Conservation (phyloP, 2,113 vertebrate genomes). For the Protobothrops flavoviridis region DNA sequence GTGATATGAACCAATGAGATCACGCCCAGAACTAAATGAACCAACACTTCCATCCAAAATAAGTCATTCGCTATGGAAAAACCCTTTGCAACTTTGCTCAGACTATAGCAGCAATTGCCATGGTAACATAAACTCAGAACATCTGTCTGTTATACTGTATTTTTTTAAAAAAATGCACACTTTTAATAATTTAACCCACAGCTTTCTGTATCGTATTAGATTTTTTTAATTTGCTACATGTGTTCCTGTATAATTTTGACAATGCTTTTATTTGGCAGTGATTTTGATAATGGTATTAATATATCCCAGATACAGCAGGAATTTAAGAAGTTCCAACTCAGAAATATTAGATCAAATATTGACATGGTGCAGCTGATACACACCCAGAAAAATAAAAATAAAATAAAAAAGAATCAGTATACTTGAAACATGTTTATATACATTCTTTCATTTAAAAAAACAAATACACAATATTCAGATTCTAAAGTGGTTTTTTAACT, state of each 20-base stretch:
- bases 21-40: conserved; percentile 65
- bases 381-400: background rate
- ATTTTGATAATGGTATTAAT: background rate
- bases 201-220: conserved; percentile 2
- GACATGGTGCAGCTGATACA: background rate
- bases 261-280: background rate
- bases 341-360: background rate
- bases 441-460: background rate
- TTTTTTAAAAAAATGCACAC: conserved; percentile 40
- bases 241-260: background rate
- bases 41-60: conserved; percentile 80
- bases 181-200: conserved; percentile 66
- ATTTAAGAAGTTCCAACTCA: background rate
- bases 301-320: background rate
- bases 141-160: conserved; percentile 65
- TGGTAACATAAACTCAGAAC: conserved; percentile 78
- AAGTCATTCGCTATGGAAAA: conserved; percentile 71
- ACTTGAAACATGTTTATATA: background rate
- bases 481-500: background rate
- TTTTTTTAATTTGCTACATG: background rate
- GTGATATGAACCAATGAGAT: conserved; percentile 70
- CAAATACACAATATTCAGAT: background rate
- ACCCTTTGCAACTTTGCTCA: conserved; percentile 73
- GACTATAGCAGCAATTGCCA: conserved; percentile 67
- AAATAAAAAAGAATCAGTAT: background rate